Conservation (phyloP, 2,797 vertebrate genomes). For the Leontocebus nigricollis region DNA sequence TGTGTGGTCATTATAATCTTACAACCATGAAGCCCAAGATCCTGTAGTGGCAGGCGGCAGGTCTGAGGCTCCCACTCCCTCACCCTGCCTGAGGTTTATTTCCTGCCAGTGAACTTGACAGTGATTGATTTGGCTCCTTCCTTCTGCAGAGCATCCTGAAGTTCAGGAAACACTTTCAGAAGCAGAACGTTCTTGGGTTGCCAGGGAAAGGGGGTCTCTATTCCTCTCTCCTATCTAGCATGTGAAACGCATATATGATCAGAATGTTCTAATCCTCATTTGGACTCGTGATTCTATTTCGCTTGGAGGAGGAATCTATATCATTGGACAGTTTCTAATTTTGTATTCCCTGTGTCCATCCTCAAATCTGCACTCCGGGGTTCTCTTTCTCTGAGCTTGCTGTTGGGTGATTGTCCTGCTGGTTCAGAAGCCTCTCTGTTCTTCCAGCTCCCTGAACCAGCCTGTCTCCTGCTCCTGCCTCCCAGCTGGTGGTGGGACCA, state of each 20-base stretch:
- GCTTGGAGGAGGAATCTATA: not conserved
- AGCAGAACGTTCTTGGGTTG: not conserved
- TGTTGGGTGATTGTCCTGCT: not conserved
- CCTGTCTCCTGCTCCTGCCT: not conserved
- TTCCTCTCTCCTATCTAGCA: not conserved
- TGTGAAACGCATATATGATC: not conserved
- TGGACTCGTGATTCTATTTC: not conserved
- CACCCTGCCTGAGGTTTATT: not conserved
- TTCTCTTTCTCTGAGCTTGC: not conserved
- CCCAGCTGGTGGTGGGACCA: not conserved
- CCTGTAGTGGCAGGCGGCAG: not conserved
- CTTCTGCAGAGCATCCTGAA: not conserved
- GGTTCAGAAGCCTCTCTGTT: not conserved
- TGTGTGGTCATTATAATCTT: not conserved
- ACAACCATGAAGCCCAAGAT: not conserved
- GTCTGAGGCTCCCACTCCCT: not conserved
- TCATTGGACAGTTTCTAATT: not conserved
- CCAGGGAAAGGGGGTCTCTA: not conserved
- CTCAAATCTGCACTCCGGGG: not conserved
- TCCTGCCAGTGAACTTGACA: accelerated
- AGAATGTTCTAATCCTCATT: not conserved
- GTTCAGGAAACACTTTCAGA: not conserved
- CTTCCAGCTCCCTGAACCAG: not conserved
- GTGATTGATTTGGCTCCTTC: not conserved
- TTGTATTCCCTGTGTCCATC: not conserved